These are phyloP conservation scores for Drosophila pseudotalamancana DNA, from an alignment of 2,888 invertebrate genomes.

Conservation along the genomic window DNA sequence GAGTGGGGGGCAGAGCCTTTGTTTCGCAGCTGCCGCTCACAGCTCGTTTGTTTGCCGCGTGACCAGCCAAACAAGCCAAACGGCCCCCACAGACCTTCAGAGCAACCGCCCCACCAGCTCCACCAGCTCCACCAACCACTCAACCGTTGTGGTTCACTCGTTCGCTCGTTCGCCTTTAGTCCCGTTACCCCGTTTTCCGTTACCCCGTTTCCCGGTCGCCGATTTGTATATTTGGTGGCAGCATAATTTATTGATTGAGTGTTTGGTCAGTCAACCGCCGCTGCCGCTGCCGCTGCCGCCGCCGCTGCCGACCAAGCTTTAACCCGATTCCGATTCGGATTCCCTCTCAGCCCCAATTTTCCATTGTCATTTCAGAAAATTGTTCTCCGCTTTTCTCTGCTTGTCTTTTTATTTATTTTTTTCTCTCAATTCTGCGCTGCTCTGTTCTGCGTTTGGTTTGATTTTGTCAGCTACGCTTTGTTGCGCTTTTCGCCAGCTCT, in stretches of 20 bases:
- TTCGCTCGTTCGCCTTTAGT: no score
- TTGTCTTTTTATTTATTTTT: neutral
- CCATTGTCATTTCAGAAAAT: constrained; percentile 60
- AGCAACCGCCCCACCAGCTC: constrained; percentile 5
- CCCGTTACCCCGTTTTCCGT: constrained; percentile 40
- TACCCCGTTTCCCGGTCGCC: constrained; percentile 53
- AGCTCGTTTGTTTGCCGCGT: constrained; percentile 62
- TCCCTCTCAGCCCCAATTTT: constrained; percentile 29
- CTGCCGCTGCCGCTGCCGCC: constrained; percentile 3
- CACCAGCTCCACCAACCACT: constrained; percentile 11
- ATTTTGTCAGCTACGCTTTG: constrained; percentile 77
- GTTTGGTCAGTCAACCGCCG: constrained; percentile 58
- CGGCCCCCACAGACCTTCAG: constrained; percentile 24
- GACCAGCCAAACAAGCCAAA: constrained; percentile 75
- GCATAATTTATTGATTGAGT: constrained; percentile 82
- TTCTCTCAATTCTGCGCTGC: neutral
- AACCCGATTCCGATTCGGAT: neutral
- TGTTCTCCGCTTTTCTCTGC: constrained; percentile 22
- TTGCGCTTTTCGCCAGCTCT: constrained; percentile 71
- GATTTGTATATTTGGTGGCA: constrained; percentile 74
- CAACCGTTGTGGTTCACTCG: neutral
- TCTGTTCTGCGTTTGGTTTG: constrained; percentile 51
- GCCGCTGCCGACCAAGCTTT: neutral
- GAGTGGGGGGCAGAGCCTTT: constrained; percentile 52
- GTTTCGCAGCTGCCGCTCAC: constrained; percentile 62